Conservation (phyloP, 2,113 vertebrate species). For the Chaetorhynchus papuensis region DNA sequence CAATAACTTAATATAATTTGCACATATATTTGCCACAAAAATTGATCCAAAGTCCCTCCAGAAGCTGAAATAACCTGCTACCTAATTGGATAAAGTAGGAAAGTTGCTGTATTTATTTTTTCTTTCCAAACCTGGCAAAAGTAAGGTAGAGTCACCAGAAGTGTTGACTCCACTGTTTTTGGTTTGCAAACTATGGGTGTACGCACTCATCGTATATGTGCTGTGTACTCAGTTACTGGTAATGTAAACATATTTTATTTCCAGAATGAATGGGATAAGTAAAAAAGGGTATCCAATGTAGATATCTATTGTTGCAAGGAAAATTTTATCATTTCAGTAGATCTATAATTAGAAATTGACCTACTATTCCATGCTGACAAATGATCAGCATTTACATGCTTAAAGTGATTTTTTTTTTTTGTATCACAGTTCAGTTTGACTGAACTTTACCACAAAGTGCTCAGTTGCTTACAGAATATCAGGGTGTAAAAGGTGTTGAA, state of each 20-base stretch:
- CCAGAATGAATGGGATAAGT: not conserved
- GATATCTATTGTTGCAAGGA: not conserved
- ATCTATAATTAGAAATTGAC: not conserved
- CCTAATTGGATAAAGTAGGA: not conserved
- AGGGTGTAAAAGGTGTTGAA: not conserved
- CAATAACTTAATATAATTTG: not conserved
- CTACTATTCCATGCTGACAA: not conserved
- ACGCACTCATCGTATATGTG: not conserved
- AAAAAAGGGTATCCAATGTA: rapidly evolving
- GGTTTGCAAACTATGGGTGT: not conserved
- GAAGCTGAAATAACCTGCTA: not conserved
- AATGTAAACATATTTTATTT: not conserved
- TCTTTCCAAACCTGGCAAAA: not conserved
- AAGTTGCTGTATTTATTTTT: not conserved
- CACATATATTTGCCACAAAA: not conserved
- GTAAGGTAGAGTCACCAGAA: not conserved
- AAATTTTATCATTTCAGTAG: not conserved
- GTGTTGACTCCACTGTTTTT: not conserved
- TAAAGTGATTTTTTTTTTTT: not conserved
- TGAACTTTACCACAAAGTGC: not conserved
- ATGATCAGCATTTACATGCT: rapidly evolving
- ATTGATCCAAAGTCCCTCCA: not conserved
- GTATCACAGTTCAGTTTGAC: not conserved
- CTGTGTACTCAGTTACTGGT: not conserved
- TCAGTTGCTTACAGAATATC: not conserved